Base-by-base conservation (phyloP, 2,797 vertebrate species). In the Avahi laniger region DNA sequence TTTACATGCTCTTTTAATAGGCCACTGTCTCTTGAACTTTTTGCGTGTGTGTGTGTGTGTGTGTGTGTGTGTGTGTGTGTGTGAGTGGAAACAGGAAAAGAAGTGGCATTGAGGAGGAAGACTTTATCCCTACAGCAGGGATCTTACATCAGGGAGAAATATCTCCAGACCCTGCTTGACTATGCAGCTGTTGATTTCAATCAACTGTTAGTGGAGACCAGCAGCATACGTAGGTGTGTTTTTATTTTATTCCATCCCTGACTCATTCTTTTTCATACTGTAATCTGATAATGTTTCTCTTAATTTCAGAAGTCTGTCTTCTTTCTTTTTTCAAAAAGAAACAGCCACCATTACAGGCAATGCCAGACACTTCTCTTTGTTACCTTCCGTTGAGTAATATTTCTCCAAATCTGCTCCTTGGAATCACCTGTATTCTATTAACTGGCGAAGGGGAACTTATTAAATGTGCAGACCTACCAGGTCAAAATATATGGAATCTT, bases 391-490 rank as follows among this genome's bases (percentile, higher is more conserved):
- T 54, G 48, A 33, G n/a, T 30, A 67, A 2, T 82, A 75, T 69
- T 96, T 85, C 83, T 86, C 50, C 82, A 83, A 70, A 41, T 91
- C 70, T 85, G 5, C 28, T 92, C 26, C 20, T 97, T 86, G 57
- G 26, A 65, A 84, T 33, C 11, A 63, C 13, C 33, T 80, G 8
- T 18, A 52, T 89, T 89, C 67, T 75, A 48, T 87, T 43, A 83
- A 50, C 24, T 38, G 26, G 24, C 2, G 5, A 7, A 33, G 5
- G 43, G 7, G 4, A 24, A 17, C 8, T 63, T 84, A 84, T 81
- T 75, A 81, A 93, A 50, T 78, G 41, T 91, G 18, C 17, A 78
- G 17, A 78, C 5, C 3, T 75, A 57, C n/a, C 46, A 48, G 76
- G 17, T 67, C n/a, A 52, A 13, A 88, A 24, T 84, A 18, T 84